Evolutionary conservation across 2,797 vertebrate genomes (phyloP).

Genomic region (Coilia nasus): DNA sequence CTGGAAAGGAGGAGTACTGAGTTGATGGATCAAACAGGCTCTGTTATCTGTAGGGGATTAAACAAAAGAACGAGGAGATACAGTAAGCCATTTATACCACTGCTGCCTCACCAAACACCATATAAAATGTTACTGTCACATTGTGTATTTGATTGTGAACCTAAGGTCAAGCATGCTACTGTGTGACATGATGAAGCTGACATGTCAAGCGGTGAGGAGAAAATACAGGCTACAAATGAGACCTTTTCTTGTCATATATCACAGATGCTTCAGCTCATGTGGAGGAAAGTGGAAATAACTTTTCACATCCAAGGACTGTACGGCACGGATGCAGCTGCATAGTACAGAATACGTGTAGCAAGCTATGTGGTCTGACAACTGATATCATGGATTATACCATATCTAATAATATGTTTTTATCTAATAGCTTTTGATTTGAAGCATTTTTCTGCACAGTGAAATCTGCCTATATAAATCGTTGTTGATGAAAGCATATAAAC

Average conservation of each 20-base stretch:
- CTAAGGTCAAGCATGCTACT: not conserved
- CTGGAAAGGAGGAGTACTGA: conserved; percentile 21
- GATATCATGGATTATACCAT: not conserved
- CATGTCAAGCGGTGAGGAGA: not conserved
- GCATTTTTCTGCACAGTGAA: not conserved
- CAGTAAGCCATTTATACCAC: not conserved
- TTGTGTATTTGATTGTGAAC: not conserved
- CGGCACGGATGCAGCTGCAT: not conserved
- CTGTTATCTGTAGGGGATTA: conserved; percentile 3
- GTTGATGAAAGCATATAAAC: not conserved
- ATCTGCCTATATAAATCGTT: not conserved
- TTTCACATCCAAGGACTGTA: not conserved
- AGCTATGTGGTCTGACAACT: too few relatives aligned
- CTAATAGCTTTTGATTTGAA: not conserved
- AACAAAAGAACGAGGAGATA: not conserved
- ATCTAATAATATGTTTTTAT: not conserved
- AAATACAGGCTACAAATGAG: not conserved
- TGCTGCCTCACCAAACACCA: not conserved
- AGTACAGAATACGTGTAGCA: too few relatives aligned
- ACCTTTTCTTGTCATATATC: not conserved
- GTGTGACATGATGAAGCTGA: not conserved
- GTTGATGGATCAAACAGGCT: conserved; percentile 32
- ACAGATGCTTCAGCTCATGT: not conserved
- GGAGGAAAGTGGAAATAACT: not conserved
- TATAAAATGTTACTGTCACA: conserved; percentile 5